These are phyloP conservation scores for Lydus trimaculatus DNA, from an alignment of 2,888 invertebrate species.

Conservation along the genomic window DNA sequence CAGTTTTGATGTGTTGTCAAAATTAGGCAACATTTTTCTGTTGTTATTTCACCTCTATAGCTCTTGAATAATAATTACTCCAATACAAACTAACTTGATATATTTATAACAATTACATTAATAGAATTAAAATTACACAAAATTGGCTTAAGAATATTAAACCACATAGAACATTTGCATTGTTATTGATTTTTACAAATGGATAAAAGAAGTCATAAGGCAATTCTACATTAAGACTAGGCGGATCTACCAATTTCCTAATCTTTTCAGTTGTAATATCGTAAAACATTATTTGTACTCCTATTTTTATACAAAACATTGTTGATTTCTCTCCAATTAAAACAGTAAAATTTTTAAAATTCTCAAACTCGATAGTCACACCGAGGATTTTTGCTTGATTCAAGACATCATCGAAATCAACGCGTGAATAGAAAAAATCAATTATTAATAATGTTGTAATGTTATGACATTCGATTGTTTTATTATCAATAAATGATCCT, in stretches of 20 bases:
- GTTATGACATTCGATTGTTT: slow-evolving; percentile 53
- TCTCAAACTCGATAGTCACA: slow-evolving; percentile 43
- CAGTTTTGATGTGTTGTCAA: not conserved
- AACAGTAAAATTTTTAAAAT: slow-evolving; percentile 35
- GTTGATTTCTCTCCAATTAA: not conserved
- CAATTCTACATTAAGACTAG: slow-evolving; percentile 64
- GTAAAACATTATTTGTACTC: slow-evolving; percentile 51
- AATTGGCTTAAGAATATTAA: not conserved
- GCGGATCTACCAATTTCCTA: slow-evolving; percentile 63
- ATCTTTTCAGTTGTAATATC: slow-evolving; percentile 63
- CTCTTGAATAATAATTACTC: not conserved
- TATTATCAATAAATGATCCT: slow-evolving; percentile 53
- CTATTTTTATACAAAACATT: slow-evolving; percentile 31
- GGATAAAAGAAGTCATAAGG: slow-evolving; percentile 73
- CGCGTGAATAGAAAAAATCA: slow-evolving; percentile 61
- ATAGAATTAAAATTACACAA: slow-evolving; percentile 9
- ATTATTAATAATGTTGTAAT: slow-evolving; percentile 55
- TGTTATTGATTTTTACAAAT: slow-evolving; percentile 56
- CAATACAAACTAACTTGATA: not conserved
- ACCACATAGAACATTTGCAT: not conserved
- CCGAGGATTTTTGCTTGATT: slow-evolving; percentile 57
- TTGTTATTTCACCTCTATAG: not conserved
- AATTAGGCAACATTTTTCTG: slow-evolving; percentile 1
- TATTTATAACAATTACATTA: not conserved
- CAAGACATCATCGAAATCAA: slow-evolving; percentile 48